These are phyloP conservation scores for Chelonus insularis DNA, from an alignment of 1,140 invertebrate genomes.

Conservation along the genomic window DNA sequence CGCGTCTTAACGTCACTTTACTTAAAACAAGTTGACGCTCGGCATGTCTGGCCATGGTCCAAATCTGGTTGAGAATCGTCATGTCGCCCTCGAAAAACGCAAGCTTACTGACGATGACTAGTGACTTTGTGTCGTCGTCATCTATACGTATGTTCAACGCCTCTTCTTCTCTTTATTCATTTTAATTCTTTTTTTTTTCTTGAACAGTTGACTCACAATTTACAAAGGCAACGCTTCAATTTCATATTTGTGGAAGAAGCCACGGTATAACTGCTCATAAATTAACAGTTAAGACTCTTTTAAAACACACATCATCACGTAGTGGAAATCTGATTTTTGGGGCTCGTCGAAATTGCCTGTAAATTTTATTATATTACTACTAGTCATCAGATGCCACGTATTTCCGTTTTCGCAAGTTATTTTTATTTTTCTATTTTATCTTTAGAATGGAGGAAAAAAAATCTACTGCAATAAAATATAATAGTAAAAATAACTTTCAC, in stretches of 20 bases:
- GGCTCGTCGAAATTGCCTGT: not conserved
- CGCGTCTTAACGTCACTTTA: not conserved
- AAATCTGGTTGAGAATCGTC: conserved; percentile 18
- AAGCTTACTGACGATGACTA: conserved; percentile 24
- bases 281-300: conserved; percentile 3
- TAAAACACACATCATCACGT: not conserved
- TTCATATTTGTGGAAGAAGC: conserved; percentile 28
- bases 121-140: conserved; percentile 28
- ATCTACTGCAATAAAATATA: not conserved
- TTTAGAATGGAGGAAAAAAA: no score
- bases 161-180: conserved; percentile 18
- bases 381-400: not conserved
- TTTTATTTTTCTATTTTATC: not conserved
- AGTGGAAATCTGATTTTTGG: conserved; percentile 1
- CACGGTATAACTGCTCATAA: conserved; percentile 12
- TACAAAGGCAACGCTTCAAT: conserved; percentile 22
- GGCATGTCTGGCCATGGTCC: conserved; percentile 26
- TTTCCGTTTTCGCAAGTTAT: not conserved
- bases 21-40: conserved; percentile 19
- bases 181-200: no score
- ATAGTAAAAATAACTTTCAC: not conserved
- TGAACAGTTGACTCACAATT: no score
- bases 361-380: not conserved
- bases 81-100: conserved; percentile 13
- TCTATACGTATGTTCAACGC: conserved; percentile 12